A percentile compares a stretch with the other conserved stretches of the same genome.
Evolutionary conservation across 2,797 vertebrate species (phyloP).

Genomic region (Gallinago solitaria): DNA sequence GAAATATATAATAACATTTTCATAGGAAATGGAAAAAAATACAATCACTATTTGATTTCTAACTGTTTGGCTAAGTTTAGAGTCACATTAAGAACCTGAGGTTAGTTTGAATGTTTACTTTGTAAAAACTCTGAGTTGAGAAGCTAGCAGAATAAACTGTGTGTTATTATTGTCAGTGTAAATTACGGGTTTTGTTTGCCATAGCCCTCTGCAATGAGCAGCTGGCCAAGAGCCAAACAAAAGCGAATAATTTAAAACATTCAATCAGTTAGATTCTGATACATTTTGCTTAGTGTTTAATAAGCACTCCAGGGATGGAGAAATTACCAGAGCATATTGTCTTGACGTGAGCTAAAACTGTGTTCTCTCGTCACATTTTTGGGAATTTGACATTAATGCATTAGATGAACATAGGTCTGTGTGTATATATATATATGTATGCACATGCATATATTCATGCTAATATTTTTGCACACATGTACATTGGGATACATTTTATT

Average conservation of each 20-base stretch:
- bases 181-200: constrained; percentile 71
- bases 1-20: constrained; percentile 7
- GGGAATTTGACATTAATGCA: constrained; percentile 66
- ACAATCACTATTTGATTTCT: neutral
- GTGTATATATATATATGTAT: neutral
- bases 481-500: constrained; percentile 49
- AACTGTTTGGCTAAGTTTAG: constrained; percentile 38
- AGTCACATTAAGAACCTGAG: constrained; percentile 56
- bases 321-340: constrained; percentile 79
- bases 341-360: constrained; percentile 74
- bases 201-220: constrained; percentile 53
- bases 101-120: constrained; percentile 71
- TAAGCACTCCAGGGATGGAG: constrained; percentile 75
- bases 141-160: constrained; percentile 67
- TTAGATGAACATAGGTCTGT: neutral
- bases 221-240: constrained; percentile 70
- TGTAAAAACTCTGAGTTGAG: constrained; percentile 65
- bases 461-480: neutral
- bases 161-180: constrained; percentile 77
- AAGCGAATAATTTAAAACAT: constrained; percentile 77
- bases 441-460: neutral
- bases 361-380: constrained; percentile 69
- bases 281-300: constrained; percentile 78
- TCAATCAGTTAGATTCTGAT: constrained; percentile 72
- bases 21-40: constrained; percentile 32